Evolutionary conservation across 2,113 vertebrate genomes (phyloP).

Genomic region (Trematocara marginatum): DNA sequence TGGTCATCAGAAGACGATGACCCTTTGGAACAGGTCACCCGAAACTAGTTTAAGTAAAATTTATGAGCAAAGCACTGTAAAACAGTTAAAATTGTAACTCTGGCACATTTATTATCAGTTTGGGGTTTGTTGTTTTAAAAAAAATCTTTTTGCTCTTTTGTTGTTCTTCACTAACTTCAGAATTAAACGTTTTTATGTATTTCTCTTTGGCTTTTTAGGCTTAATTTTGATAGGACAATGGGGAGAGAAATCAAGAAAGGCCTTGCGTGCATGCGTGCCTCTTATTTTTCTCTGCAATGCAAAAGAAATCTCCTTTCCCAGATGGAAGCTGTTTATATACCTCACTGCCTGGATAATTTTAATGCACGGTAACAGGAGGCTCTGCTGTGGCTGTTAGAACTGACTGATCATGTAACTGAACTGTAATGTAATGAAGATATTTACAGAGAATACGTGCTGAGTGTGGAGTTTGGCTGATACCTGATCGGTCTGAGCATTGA

Average conservation of each 20-base stretch:
- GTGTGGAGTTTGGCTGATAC: not conserved
- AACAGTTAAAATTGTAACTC: not conserved
- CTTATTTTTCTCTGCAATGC: not conserved
- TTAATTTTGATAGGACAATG: not conserved
- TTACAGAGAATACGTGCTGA: not conserved
- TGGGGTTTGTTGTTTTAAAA: not conserved
- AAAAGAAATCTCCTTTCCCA: not conserved
- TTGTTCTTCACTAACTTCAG: fast-evolving
- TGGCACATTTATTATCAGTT: not conserved
- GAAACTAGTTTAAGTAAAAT: not conserved
- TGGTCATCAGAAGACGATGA: not conserved
- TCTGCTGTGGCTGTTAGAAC: not conserved
- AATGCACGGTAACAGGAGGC: not conserved
- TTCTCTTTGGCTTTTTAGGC: fast-evolving
- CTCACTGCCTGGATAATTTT: not conserved
- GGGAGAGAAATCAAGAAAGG: not conserved
- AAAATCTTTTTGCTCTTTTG: not conserved
- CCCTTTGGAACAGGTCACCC: not conserved
- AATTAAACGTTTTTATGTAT: not conserved
- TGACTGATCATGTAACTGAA: not conserved
- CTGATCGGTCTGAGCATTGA: not conserved
- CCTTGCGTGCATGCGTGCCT: not conserved
- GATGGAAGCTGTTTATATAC: not conserved
- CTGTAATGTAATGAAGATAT: not conserved
- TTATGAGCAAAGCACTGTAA: fast-evolving